Conservation (phyloP, 2,113 vertebrate genomes). For the Nasalis larvatus region DNA sequence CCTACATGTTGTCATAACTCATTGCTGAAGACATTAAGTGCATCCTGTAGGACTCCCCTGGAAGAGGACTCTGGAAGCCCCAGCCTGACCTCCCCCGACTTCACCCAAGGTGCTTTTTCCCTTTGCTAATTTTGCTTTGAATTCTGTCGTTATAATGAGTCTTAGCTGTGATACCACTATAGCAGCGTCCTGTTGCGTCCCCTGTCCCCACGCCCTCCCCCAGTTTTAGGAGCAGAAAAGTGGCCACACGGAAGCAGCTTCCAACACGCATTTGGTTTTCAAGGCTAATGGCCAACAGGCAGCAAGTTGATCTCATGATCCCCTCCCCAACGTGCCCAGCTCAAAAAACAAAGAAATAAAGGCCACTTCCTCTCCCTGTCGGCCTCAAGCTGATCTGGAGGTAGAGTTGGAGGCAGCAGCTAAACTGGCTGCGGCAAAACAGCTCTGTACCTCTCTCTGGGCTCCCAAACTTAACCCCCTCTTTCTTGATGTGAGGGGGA, state of each 20-base stretch:
- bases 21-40: fast-evolving
- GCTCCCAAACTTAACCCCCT: background rate
- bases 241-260: background rate
- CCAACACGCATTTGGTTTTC: too few species aligned
- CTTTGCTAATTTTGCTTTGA: background rate
- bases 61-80: background rate
- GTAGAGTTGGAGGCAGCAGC: background rate
- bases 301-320: background rate
- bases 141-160: fast-evolving
- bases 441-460: background rate
- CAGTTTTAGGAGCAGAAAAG: background rate
- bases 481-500: too few species aligned
- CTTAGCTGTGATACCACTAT: fast-evolving
- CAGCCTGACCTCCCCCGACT: background rate
- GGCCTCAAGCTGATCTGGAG: background rate
- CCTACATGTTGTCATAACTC: background rate
- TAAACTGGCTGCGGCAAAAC: fast-evolving
- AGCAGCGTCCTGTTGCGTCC: background rate
- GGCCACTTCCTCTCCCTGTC: background rate
- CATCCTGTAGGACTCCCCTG: fast-evolving
- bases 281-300: background rate
- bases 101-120: fast-evolving
- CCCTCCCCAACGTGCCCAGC: background rate
- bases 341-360: background rate
- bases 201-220: too few species aligned